A percentile compares a stretch with the other conserved stretches of the same genome.
Evolutionary conservation across 2,113 vertebrate species (phyloP).

Genomic region (Eulemur macaco): DNA sequence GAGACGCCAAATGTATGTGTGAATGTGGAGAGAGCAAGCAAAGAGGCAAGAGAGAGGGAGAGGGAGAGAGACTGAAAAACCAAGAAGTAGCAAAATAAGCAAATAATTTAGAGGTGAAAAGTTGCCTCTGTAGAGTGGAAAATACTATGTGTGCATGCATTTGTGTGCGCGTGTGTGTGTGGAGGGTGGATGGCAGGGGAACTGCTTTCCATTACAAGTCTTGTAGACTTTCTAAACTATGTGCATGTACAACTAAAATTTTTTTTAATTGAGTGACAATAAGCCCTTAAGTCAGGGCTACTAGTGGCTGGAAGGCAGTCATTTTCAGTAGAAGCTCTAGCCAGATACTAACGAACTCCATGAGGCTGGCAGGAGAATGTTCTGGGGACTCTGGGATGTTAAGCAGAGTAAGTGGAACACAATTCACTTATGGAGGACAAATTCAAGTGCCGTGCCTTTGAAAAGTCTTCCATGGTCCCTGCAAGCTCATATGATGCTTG

Average conservation of each 20-base stretch:
- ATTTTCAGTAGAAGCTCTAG: neutral
- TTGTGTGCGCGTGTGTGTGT: too few species aligned
- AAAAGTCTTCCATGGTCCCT: neutral
- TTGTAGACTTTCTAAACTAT: neutral
- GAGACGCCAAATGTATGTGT: neutral
- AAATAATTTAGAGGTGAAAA: constrained; percentile 34
- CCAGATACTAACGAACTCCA: neutral
- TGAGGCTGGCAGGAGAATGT: neutral
- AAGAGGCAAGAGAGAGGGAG: too few species aligned
- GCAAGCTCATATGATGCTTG: neutral
- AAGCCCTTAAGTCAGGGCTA: neutral
- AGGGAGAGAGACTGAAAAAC: neutral
- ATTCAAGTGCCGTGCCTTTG: neutral
- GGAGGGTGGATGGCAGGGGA: too few species aligned
- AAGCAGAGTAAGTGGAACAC: neutral
- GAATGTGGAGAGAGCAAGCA: neutral
- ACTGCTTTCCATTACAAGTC: neutral
- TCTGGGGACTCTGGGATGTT: neutral
- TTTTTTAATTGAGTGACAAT: neutral
- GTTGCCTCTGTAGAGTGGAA: neutral
- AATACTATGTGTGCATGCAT: neutral
- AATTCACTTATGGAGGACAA: neutral
- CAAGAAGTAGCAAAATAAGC: neutral
- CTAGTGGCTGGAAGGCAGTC: neutral
- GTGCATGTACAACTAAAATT: neutral